Conservation (phyloP, 2,113 vertebrate genomes). For the Holacanthus passer region DNA sequence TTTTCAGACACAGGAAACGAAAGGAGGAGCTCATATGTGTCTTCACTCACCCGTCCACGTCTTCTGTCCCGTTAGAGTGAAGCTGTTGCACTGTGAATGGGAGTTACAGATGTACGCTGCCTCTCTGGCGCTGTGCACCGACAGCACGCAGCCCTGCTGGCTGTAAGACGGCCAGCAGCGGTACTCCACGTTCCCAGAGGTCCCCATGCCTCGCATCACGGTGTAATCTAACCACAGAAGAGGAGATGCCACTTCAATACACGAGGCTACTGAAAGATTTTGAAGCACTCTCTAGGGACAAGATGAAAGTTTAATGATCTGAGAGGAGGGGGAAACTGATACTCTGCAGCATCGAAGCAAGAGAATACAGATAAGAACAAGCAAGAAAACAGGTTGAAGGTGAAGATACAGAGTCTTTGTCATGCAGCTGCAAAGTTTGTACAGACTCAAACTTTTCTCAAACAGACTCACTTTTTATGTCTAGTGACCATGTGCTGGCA, state of each 20-base stretch:
- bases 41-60: constrained; percentile 90
- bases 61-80: constrained; percentile 83
- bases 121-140: constrained; percentile 86
- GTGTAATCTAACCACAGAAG: constrained; percentile 85
- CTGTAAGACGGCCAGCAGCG: constrained; percentile 93
- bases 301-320: constrained; percentile 27
- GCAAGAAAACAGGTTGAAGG: background rate
- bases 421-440: background rate
- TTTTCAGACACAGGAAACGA: background rate
- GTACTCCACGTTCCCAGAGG: constrained; percentile 83
- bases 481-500: background rate
- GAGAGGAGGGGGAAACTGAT: constrained; percentile 24
- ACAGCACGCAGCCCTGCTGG: constrained; percentile 89
- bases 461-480: too few species aligned
- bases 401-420: background rate
- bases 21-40: background rate
- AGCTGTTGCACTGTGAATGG: constrained; percentile 87
- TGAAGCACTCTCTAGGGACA: constrained; percentile 19
- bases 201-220: constrained; percentile 83
- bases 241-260: constrained; percentile 50
- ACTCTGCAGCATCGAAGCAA: background rate
- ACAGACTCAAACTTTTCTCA: background rate
- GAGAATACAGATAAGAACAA: constrained; percentile 17
- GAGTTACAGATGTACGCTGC: constrained; percentile 87
- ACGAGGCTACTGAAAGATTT: constrained; percentile 30